Evolutionary conservation across 37 sponge, comb jelly and placozoan genomes (phyloP), one percentile per base, ranked within the genome.

Genomic region (Haliclona indistincta): DNA sequence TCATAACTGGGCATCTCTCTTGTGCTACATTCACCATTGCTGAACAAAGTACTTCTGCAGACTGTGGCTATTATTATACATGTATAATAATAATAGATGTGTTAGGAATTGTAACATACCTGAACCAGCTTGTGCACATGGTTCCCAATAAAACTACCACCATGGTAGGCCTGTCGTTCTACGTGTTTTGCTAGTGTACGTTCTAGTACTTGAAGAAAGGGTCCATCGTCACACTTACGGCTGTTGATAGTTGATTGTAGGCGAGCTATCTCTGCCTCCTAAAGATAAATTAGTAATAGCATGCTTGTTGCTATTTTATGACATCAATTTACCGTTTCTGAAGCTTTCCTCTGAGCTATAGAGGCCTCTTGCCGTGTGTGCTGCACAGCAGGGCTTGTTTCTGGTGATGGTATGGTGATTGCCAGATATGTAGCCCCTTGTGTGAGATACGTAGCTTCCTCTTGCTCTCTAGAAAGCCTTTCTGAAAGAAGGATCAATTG

Each of bases 121-220:
- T 79, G 68, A n/a, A 79, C 23, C 25, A 55, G n/a, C 43, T n/a
- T 78, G 80, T 80, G 70, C 2, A 70, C 71, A 70, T 80, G 80
- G 53, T 81, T 81, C 25, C 81, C 81, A 4, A 81, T 49, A 62
- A 81, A 81, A 30, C 54, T 71, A 25, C 81, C 81, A 25, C 73
- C 72, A 51, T 81, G 40, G 49, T 81, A 81, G 39, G 71, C 73
- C 40, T 81, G 72, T 19, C 64, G 33, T 41, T 38, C 35, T 0
- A 81, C 74, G 66, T 73, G 33, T 25, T 33, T 25, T 4, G 11
- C 30, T 29, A 81, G 54, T 37, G 43, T 34, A n/a, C 40, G 19
- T 30, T 81, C 56, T 4, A 72, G 39, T 32, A 43, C 28, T 6
- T 39, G 17, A 33, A 73, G 13, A 52, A 39, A 81, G 29, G 66